Conservation (phyloP, 2,888 invertebrate species). For the Ecdyonurus torrentis region DNA sequence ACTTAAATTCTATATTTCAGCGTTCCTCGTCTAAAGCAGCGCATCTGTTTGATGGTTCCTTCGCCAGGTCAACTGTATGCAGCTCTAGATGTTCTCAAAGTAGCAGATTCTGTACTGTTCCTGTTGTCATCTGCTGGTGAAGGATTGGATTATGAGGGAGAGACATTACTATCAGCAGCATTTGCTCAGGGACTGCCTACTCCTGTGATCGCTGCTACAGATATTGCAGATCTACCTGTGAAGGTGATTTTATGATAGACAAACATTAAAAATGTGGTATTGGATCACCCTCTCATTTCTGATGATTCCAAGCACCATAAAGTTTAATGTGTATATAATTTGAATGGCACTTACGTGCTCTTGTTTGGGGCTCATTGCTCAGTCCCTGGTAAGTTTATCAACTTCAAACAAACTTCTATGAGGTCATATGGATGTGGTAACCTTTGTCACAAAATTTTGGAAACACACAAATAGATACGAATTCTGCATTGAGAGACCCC, state of each 20-base stretch:
- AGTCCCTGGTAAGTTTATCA: too few species aligned
- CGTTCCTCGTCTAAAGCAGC: constrained; percentile 70
- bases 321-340: background rate
- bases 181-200: constrained; percentile 74
- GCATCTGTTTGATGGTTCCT: constrained; percentile 67
- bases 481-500: too few species aligned
- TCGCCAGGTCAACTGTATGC: constrained; percentile 54
- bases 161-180: constrained; percentile 54
- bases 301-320: too few species aligned
- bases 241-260: constrained; percentile 35
- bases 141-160: constrained; percentile 63
- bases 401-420: too few species aligned
- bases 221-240: constrained; percentile 51
- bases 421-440: too few species aligned
- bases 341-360: background rate
- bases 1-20: constrained; percentile 31
- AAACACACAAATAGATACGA: too few species aligned
- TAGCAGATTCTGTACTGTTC: constrained; percentile 70
- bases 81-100: constrained; percentile 65
- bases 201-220: constrained; percentile 53
- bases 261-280: too few species aligned
- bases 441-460: too few species aligned
- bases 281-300: too few species aligned
- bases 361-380: too few species aligned
- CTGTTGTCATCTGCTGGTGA: constrained; percentile 51